phyloP scores from a whole-genome alignment of 2,113 vertebrate species.

The Antechinus stuartii region DNA sequence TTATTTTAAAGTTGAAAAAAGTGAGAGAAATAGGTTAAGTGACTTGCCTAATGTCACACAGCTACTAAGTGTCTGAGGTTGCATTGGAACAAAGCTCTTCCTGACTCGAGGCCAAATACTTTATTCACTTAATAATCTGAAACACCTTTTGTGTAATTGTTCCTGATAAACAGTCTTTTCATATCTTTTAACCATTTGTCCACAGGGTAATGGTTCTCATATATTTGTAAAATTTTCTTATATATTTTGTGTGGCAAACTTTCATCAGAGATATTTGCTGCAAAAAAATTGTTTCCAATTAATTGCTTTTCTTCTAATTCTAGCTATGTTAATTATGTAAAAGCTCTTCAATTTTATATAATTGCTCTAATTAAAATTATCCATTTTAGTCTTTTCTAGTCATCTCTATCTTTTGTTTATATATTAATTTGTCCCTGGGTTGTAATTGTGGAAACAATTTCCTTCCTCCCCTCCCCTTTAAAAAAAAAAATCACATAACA shows the following conservation, averaged over 20 bases:
- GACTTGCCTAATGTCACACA: not conserved
- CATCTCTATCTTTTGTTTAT: not conserved
- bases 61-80: not conserved
- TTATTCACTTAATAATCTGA: not conserved
- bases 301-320: not conserved
- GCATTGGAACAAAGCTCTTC: not conserved
- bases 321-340: not conserved
- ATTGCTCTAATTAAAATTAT: not conserved
- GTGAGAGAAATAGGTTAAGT: not conserved
- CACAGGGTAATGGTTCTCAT: not conserved
- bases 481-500: no score
- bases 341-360: not conserved
- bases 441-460: not conserved
- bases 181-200: not conserved
- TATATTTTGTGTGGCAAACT: not conserved
- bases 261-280: not conserved
- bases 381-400: not conserved
- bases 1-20: not conserved
- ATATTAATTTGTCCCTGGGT: not conserved
- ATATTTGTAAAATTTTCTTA: no score
- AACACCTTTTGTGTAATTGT: not conserved
- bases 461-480: not conserved
- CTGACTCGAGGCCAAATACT: not conserved
- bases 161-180: not conserved
- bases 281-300: not conserved